Base-by-base conservation (phyloP, 1,140 invertebrate genomes). In the Leptopilina boulardi region DNA sequence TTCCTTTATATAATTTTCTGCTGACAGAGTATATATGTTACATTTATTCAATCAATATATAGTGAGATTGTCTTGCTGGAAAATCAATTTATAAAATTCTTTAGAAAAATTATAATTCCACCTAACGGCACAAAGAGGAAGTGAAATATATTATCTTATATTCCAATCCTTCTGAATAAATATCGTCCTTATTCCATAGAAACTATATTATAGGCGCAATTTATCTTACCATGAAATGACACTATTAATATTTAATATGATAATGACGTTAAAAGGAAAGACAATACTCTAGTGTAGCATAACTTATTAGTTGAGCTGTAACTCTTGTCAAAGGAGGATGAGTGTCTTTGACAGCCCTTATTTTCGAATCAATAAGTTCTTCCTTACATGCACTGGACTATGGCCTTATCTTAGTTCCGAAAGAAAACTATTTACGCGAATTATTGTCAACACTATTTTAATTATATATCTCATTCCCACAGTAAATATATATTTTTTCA, bases 301-400 rank as follows among this genome's bases (percentile, higher is more conserved):
- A 30, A 11, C 26, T 23, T 66, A 6, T 51, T 13, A 30, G 26
- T 66, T 23, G 23, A 30, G 21, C 21, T 66, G 59, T 15, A 23
- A 66, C 59, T 34, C 1, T 66, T 2, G 8, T 26, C 10, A 15
- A 23, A 66, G 59, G 15, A 66, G 21, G n/a, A 66, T 66, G 59
- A 66, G 59, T 13, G 23, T 66, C 59, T 66, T 66, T 26, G 59
- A 66, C n/a, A 66, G 15, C 15, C 13, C 11, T 34, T 66, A 66
- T 66, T 66, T 66, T 66, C 23, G 23, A 30, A 66, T 66, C 59
- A 66, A 66, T 66, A 66, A 66, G 26, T 66, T 66, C n/a, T 34
- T 66, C 11, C 21, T 66, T 15, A 30, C 59, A 13, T 15, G 21
- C 23, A 30, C 26, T 6, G 59, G 59, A 66, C 26, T 66, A 30